Conservation (phyloP, 2,888 invertebrate species). For the Andrena dorsata region DNA sequence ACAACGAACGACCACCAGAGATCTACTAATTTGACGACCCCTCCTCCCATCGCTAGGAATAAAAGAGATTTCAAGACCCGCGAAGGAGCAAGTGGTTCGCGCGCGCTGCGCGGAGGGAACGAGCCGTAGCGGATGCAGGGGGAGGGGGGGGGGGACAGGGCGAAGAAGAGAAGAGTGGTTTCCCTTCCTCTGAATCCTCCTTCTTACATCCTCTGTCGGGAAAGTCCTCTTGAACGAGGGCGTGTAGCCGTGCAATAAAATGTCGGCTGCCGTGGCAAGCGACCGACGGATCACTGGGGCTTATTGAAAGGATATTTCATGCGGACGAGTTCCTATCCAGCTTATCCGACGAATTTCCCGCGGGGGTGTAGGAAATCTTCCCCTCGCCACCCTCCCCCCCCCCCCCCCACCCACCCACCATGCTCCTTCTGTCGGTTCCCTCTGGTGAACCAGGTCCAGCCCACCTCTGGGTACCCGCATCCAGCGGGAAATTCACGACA, state of each 20-base stretch:
- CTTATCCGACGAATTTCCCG: constrained; percentile 82
- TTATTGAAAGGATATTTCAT: constrained; percentile 85
- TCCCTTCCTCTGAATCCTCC: constrained; percentile 23
- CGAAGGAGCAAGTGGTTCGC: constrained; percentile 39
- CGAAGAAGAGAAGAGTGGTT: constrained; percentile 24
- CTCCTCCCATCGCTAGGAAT: background rate
- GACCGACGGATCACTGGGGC: constrained; percentile 82
- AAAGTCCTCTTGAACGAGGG: constrained; percentile 35
- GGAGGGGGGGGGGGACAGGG: constrained; percentile 24
- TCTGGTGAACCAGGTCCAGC: constrained; percentile 12
- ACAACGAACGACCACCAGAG: too few species aligned
- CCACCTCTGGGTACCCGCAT: background rate
- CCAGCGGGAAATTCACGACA: constrained; percentile 54
- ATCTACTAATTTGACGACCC: background rate
- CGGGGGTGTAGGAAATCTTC: constrained; percentile 75
- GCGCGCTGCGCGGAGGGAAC: background rate
- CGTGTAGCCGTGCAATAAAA: constrained; percentile 81
- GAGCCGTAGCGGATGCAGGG: background rate
- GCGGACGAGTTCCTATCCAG: constrained; percentile 78
- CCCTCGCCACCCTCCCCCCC: constrained; percentile 21
- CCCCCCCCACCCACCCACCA: too few species aligned
- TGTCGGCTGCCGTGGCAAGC: constrained; percentile 82
- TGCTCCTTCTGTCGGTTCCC: constrained; percentile 29
- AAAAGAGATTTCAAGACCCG: background rate
- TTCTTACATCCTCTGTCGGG: constrained; percentile 55